Evolutionary conservation across 2,113 vertebrate genomes (phyloP).

Genomic region (Steatornis caripensis): DNA sequence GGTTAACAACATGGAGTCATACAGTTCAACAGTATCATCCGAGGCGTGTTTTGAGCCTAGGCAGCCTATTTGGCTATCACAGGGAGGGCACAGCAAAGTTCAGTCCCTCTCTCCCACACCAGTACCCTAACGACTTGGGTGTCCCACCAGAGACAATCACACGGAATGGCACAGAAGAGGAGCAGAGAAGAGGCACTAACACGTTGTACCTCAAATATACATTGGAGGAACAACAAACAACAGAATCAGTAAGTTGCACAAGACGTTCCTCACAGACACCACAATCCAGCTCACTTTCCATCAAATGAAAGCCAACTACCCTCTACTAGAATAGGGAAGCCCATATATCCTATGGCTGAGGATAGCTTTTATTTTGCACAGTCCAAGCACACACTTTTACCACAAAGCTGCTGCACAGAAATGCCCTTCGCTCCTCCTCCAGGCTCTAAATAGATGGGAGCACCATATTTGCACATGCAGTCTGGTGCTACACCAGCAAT

Average conservation of each 20-base stretch:
- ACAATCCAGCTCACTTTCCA: not conserved
- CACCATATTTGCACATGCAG: not conserved
- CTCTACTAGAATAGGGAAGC: not conserved
- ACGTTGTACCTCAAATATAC: not conserved
- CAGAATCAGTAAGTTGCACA: not conserved
- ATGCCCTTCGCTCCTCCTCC: not conserved
- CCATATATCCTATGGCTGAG: not conserved
- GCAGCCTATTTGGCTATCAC: not conserved
- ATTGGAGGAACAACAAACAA: not conserved
- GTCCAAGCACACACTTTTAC: not conserved
- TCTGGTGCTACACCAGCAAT: not conserved
- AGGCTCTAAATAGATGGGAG: not conserved
- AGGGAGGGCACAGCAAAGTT: not conserved
- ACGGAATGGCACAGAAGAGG: not conserved
- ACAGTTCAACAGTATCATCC: not conserved
- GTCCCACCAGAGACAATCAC: not conserved
- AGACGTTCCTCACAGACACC: not conserved
- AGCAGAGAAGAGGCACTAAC: accelerated
- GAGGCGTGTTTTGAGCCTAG: not conserved
- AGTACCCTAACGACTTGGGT: not conserved
- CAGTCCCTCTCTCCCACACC: not conserved
- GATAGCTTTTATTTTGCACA: not conserved
- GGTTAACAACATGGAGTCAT: accelerated
- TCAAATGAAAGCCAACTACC: not conserved
- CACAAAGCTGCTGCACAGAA: not conserved